Evolutionary conservation across 2,888 invertebrate genomes (phyloP), one percentile per base, ranked within the genome.

Genomic region (Perizoma affinitatum): DNA sequence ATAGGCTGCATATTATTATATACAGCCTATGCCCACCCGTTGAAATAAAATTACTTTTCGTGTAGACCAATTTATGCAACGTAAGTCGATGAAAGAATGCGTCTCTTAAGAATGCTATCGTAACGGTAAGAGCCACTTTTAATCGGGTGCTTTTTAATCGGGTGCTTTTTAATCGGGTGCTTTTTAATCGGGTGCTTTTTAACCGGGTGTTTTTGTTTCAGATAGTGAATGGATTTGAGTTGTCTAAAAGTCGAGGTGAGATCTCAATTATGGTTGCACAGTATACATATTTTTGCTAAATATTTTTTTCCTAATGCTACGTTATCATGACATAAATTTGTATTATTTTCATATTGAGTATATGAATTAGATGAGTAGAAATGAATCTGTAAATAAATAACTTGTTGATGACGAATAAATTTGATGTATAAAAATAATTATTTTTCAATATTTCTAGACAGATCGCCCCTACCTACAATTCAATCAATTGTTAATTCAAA

Each of bases 281-380:
- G 50, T 61, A 56, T 61, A 54, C 49, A 58, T n/a, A n/a, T n/a
- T n/a, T 62, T 45, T 52, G 43, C 6, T 45, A 41, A 40, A 60
- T 52, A 43, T 60, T 50, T 53, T 58, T 59, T 10, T 7, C 40
- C 43, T 36, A 54, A 45, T 45, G 57, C 8, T 36, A 38, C 41
- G 51, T 11, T 49, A 63, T 62, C 56, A 66, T 62, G 59, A 65
- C 22, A 50, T 41, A 54, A 54, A 40, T 57, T 51, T 41, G 22
- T 57, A 40, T 44, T 59, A 54, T 56, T 78, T 81, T 83, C 82
- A 80, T 84, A 83, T 82, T 79, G 71, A 67, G 70, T 78, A 83
- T 84, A 86, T 84, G 84, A 82, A 80, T 73, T 63, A 59, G 48
- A 62, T 62, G 54, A 43, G 57, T 67, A 69, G 58, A 61, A 56